Evolutionary conservation across 2,888 invertebrate genomes (phyloP).

Genomic region (Megastigmus dorsalis): DNA sequence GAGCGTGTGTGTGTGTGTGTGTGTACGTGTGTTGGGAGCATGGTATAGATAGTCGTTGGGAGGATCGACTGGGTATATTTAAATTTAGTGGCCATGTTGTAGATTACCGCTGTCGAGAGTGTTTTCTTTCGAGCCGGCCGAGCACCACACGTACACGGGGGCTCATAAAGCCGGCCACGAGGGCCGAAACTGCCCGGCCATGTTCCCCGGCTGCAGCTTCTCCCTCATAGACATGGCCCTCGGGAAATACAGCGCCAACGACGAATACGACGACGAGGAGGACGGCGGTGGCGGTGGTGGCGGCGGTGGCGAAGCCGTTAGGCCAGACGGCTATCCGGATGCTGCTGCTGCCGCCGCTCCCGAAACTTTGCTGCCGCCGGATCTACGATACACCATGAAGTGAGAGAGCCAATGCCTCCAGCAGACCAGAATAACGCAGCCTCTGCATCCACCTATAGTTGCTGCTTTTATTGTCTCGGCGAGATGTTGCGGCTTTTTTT

Average conservation of each 20-base stretch:
- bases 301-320: background rate
- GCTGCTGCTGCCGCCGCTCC: no score
- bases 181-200: constrained; percentile 76
- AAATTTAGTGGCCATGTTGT: constrained; percentile 63
- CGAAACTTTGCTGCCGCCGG: constrained; percentile 45
- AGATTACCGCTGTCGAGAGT: constrained; percentile 82
- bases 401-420: constrained; percentile 48
- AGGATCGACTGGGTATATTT: no score
- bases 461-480: constrained; percentile 20
- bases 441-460: no score
- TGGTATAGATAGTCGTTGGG: no score
- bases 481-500: no score
- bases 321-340: constrained; percentile 54
- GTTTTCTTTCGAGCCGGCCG: constrained; percentile 80
- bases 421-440: no score
- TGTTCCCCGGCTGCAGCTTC: constrained; percentile 80
- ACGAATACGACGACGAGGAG: background rate
- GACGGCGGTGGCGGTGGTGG: background rate
- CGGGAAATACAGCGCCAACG: constrained; percentile 74
- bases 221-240: constrained; percentile 84
- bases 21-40: no score
- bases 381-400: constrained; percentile 67
- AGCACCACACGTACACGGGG: constrained; percentile 80
- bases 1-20: no score
- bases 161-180: constrained; percentile 78